Base-by-base conservation (phyloP, 1,140 invertebrate genomes). In the Cepaea nemoralis region DNA sequence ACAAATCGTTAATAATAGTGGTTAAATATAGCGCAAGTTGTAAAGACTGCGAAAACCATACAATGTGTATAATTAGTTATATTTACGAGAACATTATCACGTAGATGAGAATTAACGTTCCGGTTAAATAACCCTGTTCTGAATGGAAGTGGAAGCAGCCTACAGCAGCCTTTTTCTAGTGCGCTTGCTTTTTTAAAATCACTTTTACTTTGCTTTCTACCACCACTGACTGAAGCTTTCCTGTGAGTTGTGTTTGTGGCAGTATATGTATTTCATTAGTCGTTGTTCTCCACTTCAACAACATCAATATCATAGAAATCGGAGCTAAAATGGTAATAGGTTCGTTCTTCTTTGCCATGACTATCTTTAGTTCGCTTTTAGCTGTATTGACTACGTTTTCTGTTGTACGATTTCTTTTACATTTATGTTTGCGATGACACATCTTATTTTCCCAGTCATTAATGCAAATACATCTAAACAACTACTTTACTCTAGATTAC, bases 221-320 rank as follows among this genome's bases (percentile, higher is more conserved):
- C 48, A 40, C 31, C 22, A 48, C n/a, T 27, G 8, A 16, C 8
- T 22, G 24, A 33, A 27, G 10, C 22, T 40, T 27, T 35, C 22
- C 37, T 69, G 35, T 35, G 22, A 37, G 59, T 8, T 2, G 5
- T 50, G 0, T 35, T 0, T 37, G 40, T 14, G 8, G 77, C 19
- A 1, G 37, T 27, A 12, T 24, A 5, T 14, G 0, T 33, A 16
- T 16, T 48, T 42, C 55, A 71, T 42, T 40, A 48, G 10, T 71
- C 78, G 31, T 45, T 55, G 69, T 50, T 69, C 19, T 71, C 69
- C 1, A 80, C 78, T 69, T 80, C 78, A 24, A 80, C 69, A 3
- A 80, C 78, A 48, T 80, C 78, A 50, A 80, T 80, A 33, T 80
- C 78, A 1, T 67, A 80, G 12, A 80, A 45, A 45, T 80, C 78